Evolutionary conservation across 2,113 vertebrate genomes (phyloP).

Genomic region (Dolichotis patagonum): DNA sequence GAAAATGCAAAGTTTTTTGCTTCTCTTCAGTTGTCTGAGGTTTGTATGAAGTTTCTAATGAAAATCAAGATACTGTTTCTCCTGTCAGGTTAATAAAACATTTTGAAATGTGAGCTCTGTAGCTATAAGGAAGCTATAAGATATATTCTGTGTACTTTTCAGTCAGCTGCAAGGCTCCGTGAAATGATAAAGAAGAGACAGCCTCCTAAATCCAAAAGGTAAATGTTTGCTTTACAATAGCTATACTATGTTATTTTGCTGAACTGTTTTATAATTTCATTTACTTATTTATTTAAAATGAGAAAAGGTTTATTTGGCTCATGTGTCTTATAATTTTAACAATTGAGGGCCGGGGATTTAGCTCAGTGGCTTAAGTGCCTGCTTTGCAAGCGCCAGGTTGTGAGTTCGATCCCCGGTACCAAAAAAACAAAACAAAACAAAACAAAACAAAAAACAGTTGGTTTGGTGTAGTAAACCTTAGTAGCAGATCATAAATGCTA

Average conservation of each 20-base stretch:
- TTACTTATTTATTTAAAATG: neutral
- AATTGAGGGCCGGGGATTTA: no score
- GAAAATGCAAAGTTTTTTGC: slow-evolving; percentile 89
- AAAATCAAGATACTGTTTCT: neutral
- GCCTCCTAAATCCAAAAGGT: slow-evolving; percentile 82
- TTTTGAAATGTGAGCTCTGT: slow-evolving; percentile 47
- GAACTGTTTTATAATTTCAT: slow-evolving; percentile 52
- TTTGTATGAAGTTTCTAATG: slow-evolving; percentile 69
- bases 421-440: no score
- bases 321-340: neutral
- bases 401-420: no score
- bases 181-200: slow-evolving; percentile 74
- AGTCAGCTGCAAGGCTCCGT: slow-evolving; percentile 86
- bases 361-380: no score
- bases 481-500: slow-evolving; percentile 30
- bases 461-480: neutral
- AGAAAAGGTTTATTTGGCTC: neutral
- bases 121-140: neutral
- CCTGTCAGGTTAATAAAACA: slow-evolving; percentile 28
- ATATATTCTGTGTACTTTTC: slow-evolving; percentile 66
- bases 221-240: slow-evolving; percentile 53
- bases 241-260: neutral
- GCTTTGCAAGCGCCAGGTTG: no score
- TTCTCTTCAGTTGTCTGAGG: slow-evolving; percentile 86
- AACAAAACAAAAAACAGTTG: no score